Base-by-base conservation (phyloP, 2,888 invertebrate genomes). In the Stenchaetothrips biformis region DNA sequence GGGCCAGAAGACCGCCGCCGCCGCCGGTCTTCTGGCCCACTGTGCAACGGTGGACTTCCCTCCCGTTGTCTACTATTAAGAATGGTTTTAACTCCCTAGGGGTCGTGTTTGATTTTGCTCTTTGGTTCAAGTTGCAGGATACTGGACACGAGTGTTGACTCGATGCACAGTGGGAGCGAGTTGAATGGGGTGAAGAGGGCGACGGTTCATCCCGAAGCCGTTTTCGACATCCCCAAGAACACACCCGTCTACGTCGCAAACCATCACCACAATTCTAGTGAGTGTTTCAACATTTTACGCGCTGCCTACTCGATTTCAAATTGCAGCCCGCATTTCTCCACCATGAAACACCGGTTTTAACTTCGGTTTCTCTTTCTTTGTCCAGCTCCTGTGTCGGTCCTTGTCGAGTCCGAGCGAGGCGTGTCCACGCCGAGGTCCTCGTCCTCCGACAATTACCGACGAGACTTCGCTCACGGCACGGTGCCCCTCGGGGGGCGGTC, bases 381-480 rank as follows among this genome's bases (percentile, higher is more conserved):
- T 78, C 48, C 37, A 79, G 79, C 79, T n/a, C 79, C 49, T 13
- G 59, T 59, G n/a, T 59, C 49, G 25, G 21, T 48, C 2, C 67
- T 74, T 21, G 67, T 74, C 11, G 67, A 74, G 8, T 74, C 67
- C 0, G 67, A 79, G 21, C 79, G 79, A 13, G 83, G 82, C 47
- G 82, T 82, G 85, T 85, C 81, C 83, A 85, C 49, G 82, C 86
- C 81, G 83, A 84, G 49, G 85, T 86, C 83, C 83, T 86, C 80
- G 83, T 86, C 81, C 82, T 88, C 88, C 78, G 92, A 92, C 86
- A 93, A 93, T 89, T 93, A 93, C 87, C 89, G 93, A 84, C 89
- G 90, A 86, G 92, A 93, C 88, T 93, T 93, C 88, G 92, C 92
- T 48, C 90, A 92, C 83, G 92, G 92, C n/a, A 87, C 89, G 16